Base-by-base conservation (phyloP, 2,888 invertebrate species). In the Calameuta idolon region DNA sequence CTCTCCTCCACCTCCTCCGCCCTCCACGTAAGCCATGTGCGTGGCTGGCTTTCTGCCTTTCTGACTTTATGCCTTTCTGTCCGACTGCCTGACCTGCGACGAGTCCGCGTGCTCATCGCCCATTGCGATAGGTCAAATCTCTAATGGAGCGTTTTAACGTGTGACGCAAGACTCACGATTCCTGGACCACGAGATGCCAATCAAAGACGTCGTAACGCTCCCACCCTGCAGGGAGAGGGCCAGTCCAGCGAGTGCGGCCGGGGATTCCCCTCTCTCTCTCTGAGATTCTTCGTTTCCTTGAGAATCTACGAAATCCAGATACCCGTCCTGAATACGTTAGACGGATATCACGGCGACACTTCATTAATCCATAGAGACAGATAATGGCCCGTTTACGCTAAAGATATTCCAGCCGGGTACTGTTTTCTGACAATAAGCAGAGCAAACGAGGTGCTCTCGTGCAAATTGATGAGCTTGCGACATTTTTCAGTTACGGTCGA, bases 51-150 rank as follows among this genome's bases (percentile, higher is more conserved):
- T 15, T 40, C 12, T 40, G 40, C 40, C 40, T 40, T 40, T 40
- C 15, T 40, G 40, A 15, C 40, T 40, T 40, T 40, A 4, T 40
- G 15, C 40, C 40, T 55, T 55, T 55, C 55, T 23, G 55, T 55
- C 55, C 23, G 55, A 23, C 23, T 55, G 55, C 55, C 55, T 55
- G 55, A 55, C 55, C 55, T 55, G 55, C 55, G 55, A 55, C 55
- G 55, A 55, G 55, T 55, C 55, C 82, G 81, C 82, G 83, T 83
- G 83, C 81, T 81, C 80, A 76, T 79, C 79, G 77, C 80, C 79
- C 79, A 79, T 83, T 81, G 77, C 76, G 79, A 83, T 83, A 81
- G 80, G 81, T 82, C 81, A 81, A 80, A 78, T 75, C 76, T 74
- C 76, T 78, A 79, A 77, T 79, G 71, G 76, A 69, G 74, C 74